Evolutionary conservation across 1,140 invertebrate species (phyloP).

Genomic region (Drosophila auraria): DNA sequence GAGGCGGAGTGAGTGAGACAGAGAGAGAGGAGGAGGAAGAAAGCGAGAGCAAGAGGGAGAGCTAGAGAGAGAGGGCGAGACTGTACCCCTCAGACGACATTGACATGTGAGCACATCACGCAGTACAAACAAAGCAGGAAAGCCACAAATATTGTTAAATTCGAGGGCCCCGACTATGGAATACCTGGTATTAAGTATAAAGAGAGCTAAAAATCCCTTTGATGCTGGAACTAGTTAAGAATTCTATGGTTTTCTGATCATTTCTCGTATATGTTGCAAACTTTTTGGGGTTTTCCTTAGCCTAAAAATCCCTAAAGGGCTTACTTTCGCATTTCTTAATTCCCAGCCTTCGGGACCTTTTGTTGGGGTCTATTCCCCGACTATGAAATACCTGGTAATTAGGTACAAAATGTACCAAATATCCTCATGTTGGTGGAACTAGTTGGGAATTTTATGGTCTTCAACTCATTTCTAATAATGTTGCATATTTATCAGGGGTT

Average conservation of each 20-base stretch:
- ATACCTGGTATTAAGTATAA: not conserved
- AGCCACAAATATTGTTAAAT: constrained; percentile 1
- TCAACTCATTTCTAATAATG: too few relatives aligned
- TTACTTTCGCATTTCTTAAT: not conserved
- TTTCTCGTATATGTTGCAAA: not conserved
- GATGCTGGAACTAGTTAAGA: not conserved
- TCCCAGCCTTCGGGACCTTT: not conserved
- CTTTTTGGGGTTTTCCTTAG: not conserved
- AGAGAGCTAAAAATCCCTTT: not conserved
- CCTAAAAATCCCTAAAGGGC: not conserved
- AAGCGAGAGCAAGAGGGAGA: not conserved
- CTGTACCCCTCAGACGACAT: constrained; percentile 36
- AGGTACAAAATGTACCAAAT: too few relatives aligned
- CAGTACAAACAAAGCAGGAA: constrained; percentile 32
- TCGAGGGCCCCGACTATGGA: not conserved
- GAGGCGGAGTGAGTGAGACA: not conserved
- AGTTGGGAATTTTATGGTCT: too few relatives aligned
- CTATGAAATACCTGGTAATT: too few relatives aligned
- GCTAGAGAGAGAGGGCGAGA: constrained; percentile 9
- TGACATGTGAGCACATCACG: constrained; percentile 51
- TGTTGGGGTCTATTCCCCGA: not conserved
- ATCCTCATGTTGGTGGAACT: too few relatives aligned
- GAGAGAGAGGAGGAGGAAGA: too few relatives aligned
- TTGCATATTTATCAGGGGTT: too few relatives aligned
- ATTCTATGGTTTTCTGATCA: not conserved